phyloP scores from a whole-genome alignment of 2,797 vertebrate species.

The Sphenodon punctatus region DNA sequence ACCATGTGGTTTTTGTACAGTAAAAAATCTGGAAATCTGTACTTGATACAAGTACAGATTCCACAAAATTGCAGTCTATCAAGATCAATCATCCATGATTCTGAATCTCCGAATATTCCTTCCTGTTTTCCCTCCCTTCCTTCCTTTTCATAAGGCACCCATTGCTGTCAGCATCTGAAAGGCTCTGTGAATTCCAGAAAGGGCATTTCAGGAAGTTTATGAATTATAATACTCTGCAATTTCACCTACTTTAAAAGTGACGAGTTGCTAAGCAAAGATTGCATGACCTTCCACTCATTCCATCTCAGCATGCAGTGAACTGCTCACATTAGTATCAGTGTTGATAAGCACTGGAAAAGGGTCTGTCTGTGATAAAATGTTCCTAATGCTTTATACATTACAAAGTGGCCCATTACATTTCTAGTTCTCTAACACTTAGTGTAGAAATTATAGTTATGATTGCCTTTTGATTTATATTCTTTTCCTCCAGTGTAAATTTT shows the following conservation, averaged over 20 bases:
- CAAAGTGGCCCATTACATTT: slow-evolving; percentile 24
- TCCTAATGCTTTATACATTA: slow-evolving; percentile 1
- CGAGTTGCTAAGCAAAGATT: not conserved
- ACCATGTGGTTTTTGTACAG: not conserved
- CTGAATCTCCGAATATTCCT: not conserved
- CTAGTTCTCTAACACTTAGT: not conserved
- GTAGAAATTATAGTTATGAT: too few species aligned
- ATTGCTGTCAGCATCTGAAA: not conserved
- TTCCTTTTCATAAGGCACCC: too few species aligned
- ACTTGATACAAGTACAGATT: not conserved
- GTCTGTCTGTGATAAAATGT: not conserved
- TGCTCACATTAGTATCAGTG: not conserved
- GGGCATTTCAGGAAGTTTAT: not conserved
- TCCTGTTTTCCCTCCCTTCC: too few species aligned
- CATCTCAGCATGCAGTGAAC: not conserved
- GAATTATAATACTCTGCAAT: not conserved
- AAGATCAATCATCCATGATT: not conserved
- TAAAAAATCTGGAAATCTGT: too few species aligned
- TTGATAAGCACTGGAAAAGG: not conserved
- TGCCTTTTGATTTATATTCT: not conserved
- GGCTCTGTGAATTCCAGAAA: not conserved
- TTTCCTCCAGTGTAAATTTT: not conserved
- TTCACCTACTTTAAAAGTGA: not conserved
- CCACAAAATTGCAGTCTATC: not conserved
- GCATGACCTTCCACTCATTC: not conserved